Evolutionary conservation across 2,888 invertebrate species (phyloP).

Genomic region (Archaeoteleia sp.): DNA sequence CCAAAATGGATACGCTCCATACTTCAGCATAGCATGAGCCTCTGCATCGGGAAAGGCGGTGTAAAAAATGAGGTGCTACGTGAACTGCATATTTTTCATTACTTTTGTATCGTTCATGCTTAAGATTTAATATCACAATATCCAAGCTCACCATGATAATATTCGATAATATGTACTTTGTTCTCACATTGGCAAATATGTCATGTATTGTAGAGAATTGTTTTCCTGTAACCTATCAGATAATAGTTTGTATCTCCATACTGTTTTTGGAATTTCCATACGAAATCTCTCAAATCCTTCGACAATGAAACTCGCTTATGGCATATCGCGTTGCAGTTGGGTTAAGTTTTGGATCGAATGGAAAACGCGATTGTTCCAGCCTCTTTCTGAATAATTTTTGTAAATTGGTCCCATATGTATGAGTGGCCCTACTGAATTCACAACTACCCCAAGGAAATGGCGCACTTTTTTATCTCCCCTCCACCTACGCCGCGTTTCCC

Average conservation of each 20-base stretch:
- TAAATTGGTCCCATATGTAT: conserved; percentile 57
- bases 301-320: conserved; percentile 60
- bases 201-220: conserved; percentile 26
- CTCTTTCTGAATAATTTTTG: conserved; percentile 56
- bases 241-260: conserved; percentile 47
- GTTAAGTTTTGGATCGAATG: conserved; percentile 47
- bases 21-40: background rate
- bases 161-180: conserved; percentile 18
- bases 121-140: too few species aligned
- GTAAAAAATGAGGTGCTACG: too few species aligned
- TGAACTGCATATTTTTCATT: too few species aligned
- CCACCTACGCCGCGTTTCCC: conserved; percentile 14
- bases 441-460: conserved; percentile 50
- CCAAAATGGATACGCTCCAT: background rate
- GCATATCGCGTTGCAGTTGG: conserved; percentile 43
- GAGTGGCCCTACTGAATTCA: conserved; percentile 55
- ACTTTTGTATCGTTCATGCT: too few species aligned
- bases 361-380: conserved; percentile 36
- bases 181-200: conserved; percentile 19
- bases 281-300: conserved; percentile 58
- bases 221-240: conserved; percentile 46
- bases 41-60: too few species aligned
- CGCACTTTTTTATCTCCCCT: conserved; percentile 51
- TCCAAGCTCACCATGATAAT: too few species aligned
- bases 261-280: conserved; percentile 45